These are phyloP conservation scores for Desmophyllum pertusum DNA, from an alignment of 92 coral and sea anemone species.

Conservation along the genomic window DNA sequence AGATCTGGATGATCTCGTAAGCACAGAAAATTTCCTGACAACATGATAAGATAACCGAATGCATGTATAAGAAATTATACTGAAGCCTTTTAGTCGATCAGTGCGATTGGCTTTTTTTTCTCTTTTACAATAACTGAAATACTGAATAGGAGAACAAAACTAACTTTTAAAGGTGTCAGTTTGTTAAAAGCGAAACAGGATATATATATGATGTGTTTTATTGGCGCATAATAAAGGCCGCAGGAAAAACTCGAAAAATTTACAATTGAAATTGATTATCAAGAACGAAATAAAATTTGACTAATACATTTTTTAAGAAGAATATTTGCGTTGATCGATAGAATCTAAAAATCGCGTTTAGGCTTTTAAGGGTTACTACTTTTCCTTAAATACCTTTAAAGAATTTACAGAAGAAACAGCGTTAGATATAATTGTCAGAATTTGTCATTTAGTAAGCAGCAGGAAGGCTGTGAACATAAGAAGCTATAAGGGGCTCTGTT, in stretches of 20 bases:
- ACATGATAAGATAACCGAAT: constrained; percentile 23
- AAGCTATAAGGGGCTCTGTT: neutral
- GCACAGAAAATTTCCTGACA: neutral
- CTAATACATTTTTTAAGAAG: neutral
- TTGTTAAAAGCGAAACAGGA: constrained; percentile 14
- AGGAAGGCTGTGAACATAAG: neutral
- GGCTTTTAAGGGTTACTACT: neutral
- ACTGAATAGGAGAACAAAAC: neutral
- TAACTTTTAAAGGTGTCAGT: constrained; percentile 3
- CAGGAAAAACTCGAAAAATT: neutral
- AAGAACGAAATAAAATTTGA: neutral
- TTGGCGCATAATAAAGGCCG: neutral
- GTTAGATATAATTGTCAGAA: neutral
- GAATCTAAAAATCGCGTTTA: constrained; percentile 10
- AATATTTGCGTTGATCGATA: neutral
- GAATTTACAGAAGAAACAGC: neutral
- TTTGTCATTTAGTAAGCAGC: neutral
- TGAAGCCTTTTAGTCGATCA: neutral
- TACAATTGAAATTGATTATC: neutral
- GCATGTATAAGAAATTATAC: neutral
- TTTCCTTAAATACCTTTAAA: neutral
- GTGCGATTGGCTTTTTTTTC: neutral
- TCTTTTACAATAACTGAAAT: neutral
- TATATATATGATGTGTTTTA: neutral
- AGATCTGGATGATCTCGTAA: neutral